These are phyloP conservation scores for Lysiphlebus fabarum DNA, from an alignment of 1,140 invertebrate genomes.

Conservation along the genomic window DNA sequence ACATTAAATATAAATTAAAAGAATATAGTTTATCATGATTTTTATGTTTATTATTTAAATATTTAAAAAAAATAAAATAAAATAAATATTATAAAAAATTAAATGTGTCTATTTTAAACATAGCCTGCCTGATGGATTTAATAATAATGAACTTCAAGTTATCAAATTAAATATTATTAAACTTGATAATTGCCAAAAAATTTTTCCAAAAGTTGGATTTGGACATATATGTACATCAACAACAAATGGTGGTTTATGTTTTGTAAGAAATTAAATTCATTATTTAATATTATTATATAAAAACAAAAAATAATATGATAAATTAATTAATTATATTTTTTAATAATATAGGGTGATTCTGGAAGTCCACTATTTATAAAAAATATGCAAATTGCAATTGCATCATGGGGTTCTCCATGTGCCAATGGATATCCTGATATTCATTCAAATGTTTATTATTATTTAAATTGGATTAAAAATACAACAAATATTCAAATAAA, in stretches of 20 bases:
- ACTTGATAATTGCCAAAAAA: conserved; percentile 19
- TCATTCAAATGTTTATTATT: conserved; percentile 57
- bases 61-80: conserved; percentile 1
- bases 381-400: conserved; percentile 52
- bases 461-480: conserved; percentile 39
- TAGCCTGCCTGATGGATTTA: conserved; percentile 18
- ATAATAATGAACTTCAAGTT: conserved; percentile 29
- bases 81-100: too few relatives aligned
- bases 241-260: conserved; percentile 19
- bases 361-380: conserved; percentile 52
- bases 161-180: conserved; percentile 30
- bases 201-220: conserved; percentile 22
- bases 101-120: too few relatives aligned
- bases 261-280: conserved; percentile 20
- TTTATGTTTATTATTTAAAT: conserved; percentile 13
- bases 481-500: not conserved
- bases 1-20: too few relatives aligned
- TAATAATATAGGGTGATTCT: conserved; percentile 47
- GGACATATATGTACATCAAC: conserved; percentile 22
- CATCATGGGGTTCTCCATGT: conserved; percentile 61
- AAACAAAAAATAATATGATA: conserved; percentile 16
- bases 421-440: conserved; percentile 57
- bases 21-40: too few relatives aligned
- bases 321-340: not conserved
- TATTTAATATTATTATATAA: conserved; percentile 8